These are phyloP conservation scores for Scotopteryx bipunctaria DNA, from an alignment of 2,888 invertebrate genomes.

Conservation along the genomic window DNA sequence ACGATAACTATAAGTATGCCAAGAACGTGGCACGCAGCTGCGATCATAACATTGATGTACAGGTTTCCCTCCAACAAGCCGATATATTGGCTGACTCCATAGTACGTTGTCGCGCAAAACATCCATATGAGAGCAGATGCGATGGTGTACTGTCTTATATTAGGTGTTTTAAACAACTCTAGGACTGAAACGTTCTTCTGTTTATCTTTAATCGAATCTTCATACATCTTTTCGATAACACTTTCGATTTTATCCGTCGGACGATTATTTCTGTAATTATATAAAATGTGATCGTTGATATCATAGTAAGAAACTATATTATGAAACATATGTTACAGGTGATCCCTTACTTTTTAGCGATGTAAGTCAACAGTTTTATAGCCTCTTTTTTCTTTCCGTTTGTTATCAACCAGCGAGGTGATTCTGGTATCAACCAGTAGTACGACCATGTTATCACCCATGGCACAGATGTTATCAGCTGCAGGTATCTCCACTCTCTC, in stretches of 20 bases:
- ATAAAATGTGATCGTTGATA: background rate
- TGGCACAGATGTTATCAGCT: conserved; percentile 79
- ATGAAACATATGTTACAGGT: background rate
- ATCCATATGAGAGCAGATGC: conserved; percentile 89
- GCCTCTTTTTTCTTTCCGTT: conserved; percentile 86
- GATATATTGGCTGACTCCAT: conserved; percentile 91
- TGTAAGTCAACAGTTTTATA: conserved; percentile 84
- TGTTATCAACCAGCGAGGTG: conserved; percentile 91
- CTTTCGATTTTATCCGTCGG: conserved; percentile 60
- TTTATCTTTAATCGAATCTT: conserved; percentile 50
- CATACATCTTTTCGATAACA: conserved; percentile 55
- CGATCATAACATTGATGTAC: conserved; percentile 90
- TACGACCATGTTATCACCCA: conserved; percentile 83
- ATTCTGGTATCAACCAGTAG: conserved; percentile 89
- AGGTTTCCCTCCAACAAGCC: conserved; percentile 89
- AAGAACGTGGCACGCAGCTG: conserved; percentile 73
- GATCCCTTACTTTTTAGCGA: conserved; percentile 76
- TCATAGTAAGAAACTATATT: too few relatives aligned
- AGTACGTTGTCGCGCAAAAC: conserved; percentile 91
- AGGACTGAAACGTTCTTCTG: conserved; percentile 51
- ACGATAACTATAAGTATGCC: conserved; percentile 59
- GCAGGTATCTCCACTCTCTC: conserved; percentile 84
- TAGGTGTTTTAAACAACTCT: conserved; percentile 87
- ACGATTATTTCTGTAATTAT: conserved; percentile 67
- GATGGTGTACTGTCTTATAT: conserved; percentile 86